A percentile compares a stretch with the other conserved stretches of the same genome.
Conservation (phyloP, 1,140 invertebrate species). For the Sarcophaga bullata region DNA sequence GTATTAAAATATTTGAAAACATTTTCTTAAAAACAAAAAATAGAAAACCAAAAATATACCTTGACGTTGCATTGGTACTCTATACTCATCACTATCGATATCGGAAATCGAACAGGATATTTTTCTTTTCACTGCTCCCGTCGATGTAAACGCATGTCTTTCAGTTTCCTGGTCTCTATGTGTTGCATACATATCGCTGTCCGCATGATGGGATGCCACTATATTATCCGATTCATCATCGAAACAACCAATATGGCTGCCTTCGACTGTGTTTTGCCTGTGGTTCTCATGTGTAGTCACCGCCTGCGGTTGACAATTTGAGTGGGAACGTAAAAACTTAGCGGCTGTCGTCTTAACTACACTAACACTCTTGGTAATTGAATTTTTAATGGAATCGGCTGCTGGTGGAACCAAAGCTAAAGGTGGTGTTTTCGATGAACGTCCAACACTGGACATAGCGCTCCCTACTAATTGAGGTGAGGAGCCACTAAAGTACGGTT, state of each 20-base stretch:
- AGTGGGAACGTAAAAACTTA: slow-evolving; percentile 53
- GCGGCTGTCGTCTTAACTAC: slow-evolving; percentile 60
- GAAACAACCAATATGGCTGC: background rate
- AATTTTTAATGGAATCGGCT: slow-evolving; percentile 66
- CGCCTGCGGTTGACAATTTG: background rate
- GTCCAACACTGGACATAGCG: slow-evolving; percentile 12
- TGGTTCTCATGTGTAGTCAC: too few species aligned
- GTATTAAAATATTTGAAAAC: background rate
- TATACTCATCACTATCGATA: background rate
- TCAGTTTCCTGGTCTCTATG: background rate
- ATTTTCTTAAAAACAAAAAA: background rate
- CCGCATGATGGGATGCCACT: too few species aligned
- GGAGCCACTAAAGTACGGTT: background rate
- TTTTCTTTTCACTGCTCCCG: slow-evolving; percentile 26
- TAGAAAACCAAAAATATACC: background rate
- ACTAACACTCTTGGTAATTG: slow-evolving; percentile 67
- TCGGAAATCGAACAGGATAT: background rate
- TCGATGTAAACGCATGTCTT: too few species aligned
- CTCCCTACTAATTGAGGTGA: background rate
- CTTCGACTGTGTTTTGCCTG: background rate
- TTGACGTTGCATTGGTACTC: slow-evolving; percentile 26
- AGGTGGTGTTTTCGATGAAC: slow-evolving; percentile 54
- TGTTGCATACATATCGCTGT: slow-evolving; percentile 14
- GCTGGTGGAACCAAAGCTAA: slow-evolving; percentile 68
- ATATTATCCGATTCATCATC: background rate